Percentiles rank a stretch among this genome's conserved stretches.
Evolutionary conservation across 2,888 invertebrate genomes (phyloP).

Genomic region (Leucoma salicis): DNA sequence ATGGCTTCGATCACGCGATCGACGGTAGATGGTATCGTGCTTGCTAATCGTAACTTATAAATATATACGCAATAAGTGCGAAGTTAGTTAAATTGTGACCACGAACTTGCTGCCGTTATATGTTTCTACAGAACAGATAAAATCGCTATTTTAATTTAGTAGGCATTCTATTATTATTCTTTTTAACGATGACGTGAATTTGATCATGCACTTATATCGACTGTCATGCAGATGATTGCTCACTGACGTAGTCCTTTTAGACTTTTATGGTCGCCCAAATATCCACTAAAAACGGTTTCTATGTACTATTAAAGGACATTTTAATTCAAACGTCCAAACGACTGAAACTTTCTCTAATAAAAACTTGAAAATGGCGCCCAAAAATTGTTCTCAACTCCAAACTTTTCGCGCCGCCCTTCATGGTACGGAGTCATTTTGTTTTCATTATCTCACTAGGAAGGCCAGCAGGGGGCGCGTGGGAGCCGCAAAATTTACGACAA

Average conservation of each 20-base stretch:
- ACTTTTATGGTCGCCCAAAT: too few species aligned
- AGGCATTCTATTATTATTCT: too few species aligned
- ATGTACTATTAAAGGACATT: conserved; percentile 3
- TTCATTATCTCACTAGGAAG: conserved; percentile 35
- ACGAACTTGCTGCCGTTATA: conserved; percentile 6
- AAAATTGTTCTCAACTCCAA: conserved; percentile 12
- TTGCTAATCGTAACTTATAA: conserved; percentile 29
- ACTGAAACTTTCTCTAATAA: conserved; percentile 3
- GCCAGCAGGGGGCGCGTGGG: conserved; percentile 13
- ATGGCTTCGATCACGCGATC: conserved; percentile 50
- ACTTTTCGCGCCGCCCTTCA: conserved; percentile 13
- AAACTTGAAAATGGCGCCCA: conserved; percentile 7
- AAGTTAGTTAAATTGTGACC: conserved; percentile 16
- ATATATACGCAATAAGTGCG: conserved; percentile 18
- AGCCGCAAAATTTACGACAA: conserved; percentile 33
- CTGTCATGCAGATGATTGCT: too few species aligned
- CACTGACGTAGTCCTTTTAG: too few species aligned
- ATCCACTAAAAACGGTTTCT: too few species aligned
- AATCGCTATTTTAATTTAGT: too few species aligned
- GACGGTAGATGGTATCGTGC: conserved; percentile 22
- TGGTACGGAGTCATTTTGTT: conserved; percentile 35
- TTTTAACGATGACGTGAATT: too few species aligned
- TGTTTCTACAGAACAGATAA: too few species aligned
- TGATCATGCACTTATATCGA: too few species aligned
- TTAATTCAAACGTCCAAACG: neutral